Percentiles rank a stretch among this genome's conserved stretches.
These are phyloP conservation scores for Noctua comes DNA, from an alignment of 2,888 invertebrate genomes.

Conservation along the genomic window DNA sequence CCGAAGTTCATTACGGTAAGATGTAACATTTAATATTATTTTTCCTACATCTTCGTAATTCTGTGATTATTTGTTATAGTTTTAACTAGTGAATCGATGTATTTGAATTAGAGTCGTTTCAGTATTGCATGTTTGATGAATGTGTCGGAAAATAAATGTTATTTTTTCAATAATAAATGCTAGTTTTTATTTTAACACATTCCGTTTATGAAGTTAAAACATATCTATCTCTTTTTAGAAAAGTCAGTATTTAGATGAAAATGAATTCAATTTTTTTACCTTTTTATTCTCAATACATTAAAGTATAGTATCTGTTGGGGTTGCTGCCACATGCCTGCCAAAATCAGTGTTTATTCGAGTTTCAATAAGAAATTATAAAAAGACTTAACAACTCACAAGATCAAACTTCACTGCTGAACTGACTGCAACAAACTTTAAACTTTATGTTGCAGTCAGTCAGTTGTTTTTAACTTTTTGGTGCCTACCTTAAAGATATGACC, in stretches of 20 bases:
- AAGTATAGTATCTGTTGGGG: too few relatives aligned
- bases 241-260: not conserved
- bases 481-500: too few relatives aligned
- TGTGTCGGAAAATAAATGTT: conserved; percentile 89
- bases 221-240: not conserved
- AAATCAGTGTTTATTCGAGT: not conserved
- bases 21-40: conserved; percentile 81
- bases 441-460: too few relatives aligned
- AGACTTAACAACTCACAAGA: not conserved
- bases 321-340: too few relatives aligned
- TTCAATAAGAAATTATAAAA: not conserved
- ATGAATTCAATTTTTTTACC: too few relatives aligned
- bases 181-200: conserved; percentile 1
- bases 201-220: not conserved
- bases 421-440: too few relatives aligned
- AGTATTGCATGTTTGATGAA: conserved; percentile 88
- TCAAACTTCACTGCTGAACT: too few relatives aligned
- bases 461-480: too few relatives aligned
- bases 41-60: conserved; percentile 86
- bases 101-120: conserved; percentile 83
- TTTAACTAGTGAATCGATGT: conserved; percentile 83
- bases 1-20: conserved; percentile 84
- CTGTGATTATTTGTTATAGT: conserved; percentile 89
- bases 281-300: too few relatives aligned
- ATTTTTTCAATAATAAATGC: conserved; percentile 81